Evolutionary conservation across 2,888 invertebrate genomes (phyloP), one percentile per base, ranked within the genome.

Genomic region (Lasioglossum oenotherae): DNA sequence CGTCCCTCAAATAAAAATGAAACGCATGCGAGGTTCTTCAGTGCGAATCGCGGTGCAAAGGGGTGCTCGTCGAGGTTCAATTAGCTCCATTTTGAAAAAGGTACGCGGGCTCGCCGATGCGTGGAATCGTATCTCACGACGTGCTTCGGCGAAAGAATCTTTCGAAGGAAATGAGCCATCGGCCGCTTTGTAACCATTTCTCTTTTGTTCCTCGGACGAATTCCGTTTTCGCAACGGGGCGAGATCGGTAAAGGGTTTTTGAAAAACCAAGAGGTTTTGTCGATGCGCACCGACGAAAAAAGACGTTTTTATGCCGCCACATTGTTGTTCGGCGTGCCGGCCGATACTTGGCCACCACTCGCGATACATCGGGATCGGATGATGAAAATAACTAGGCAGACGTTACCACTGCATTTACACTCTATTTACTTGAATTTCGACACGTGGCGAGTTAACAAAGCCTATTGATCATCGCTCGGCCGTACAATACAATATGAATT

Each of bases 141-240:
- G 83, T 71, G 78, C 82, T 79, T 44, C 83, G 84, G 74, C 84
- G 85, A 85, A 88, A 87, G 89, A 88, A 90, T 88, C 88, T 87
- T 93, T 93, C 90, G 85, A 84, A 87, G 84, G 85, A 90, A 93
- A 90, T 89, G 91, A 92, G 87, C 92, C 92, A 83, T 89, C 89
- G 79, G 74, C 38, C 75, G 84, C 91, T 90, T 92, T 92, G 90
- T 91, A 86, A 86, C 84, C 53, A n/a, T 78, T 71, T 75, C 73
- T 35, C 91, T 85, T 90, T 92, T 90, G 86, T 91, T 57, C 74
- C n/a, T 60, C 72, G 64, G 71, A 80, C 78, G 90, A 80, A 41
- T 83, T 86, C 82, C 82, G 78, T 35, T 60, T 38, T 75, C 4
- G 60, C 31, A 64, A 60, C 77, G 67, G 57, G 74, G 41, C 49